Base-by-base conservation (phyloP, 2,888 invertebrate genomes). In the Watsonalla binaria region DNA sequence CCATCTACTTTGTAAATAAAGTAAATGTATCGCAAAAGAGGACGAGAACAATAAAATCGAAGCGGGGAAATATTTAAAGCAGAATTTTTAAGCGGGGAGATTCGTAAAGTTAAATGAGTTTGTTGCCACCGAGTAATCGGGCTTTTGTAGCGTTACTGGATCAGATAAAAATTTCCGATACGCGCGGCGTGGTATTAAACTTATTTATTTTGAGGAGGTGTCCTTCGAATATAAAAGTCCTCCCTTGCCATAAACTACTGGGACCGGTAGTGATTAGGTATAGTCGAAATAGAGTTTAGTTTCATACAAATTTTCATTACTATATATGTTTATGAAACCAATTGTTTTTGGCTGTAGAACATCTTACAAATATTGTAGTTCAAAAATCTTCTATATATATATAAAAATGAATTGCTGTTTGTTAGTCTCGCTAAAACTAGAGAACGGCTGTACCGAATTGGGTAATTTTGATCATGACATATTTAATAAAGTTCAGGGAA, bases 71-170 rank as follows among this genome's bases (percentile, higher is more conserved):
- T 84, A 84, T 84, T 83, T 78, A 70, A 73, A 73, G 74, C 71
- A 75, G 70, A 69, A 82, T 86, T 84, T 85, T 85, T 83, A 81
- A 82, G 78, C 75, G 70, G 73, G 72, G 76, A 74, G 78, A 78
- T 80, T 80, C 82, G 82, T 78, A 81, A 89, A 89, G 89, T 90
- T 90, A 88, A 90, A 90, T 89, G 88, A 87, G 87, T 88, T 88
- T 86, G 82, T 82, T 84, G 82, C 75, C 80, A 80, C 74, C 74
- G 78, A 74, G 78, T 80, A 80, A 81, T 80, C 80, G 74, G 67
- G 76, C 74, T 74, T 82, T 82, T 82, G 82, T 86, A 82, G 78
- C 77, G 77, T 75, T 82, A 75, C 76, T 67, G 70, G 70, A 87
- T 88, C 85, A 73, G 87, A 87, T 87, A 84, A 84, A 80, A 76